These are phyloP conservation scores for Clamator glandarius DNA, from an alignment of 2,797 vertebrate species.

Conservation along the genomic window DNA sequence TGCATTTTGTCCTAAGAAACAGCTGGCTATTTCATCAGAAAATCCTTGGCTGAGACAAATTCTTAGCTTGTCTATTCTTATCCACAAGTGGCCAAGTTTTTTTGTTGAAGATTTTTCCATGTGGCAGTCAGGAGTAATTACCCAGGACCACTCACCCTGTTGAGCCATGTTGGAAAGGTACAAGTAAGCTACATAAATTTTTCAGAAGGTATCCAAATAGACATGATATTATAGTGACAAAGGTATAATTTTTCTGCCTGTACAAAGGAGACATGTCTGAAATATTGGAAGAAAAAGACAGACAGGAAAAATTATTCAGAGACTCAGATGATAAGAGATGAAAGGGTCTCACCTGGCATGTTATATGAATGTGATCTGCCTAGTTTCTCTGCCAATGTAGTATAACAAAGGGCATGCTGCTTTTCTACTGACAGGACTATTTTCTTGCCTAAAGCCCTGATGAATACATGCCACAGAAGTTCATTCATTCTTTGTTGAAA, in stretches of 20 bases:
- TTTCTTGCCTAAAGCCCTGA: not conserved
- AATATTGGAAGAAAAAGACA: not conserved
- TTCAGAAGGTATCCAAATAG: not conserved
- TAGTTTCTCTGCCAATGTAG: not conserved
- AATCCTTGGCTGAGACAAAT: not conserved
- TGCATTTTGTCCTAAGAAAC: not conserved
- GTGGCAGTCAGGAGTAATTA: not conserved
- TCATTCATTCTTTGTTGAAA: not conserved
- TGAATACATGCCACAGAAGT: not conserved
- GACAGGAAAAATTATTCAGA: not conserved
- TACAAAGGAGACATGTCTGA: not conserved
- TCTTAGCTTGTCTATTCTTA: not conserved
- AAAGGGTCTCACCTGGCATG: not conserved
- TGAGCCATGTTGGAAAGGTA: not conserved
- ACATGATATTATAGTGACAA: not conserved
- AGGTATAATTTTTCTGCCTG: not conserved
- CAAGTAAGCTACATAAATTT: not conserved
- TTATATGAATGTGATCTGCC: not conserved
- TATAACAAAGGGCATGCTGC: not conserved
- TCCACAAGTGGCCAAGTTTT: not conserved
- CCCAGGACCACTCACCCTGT: not conserved
- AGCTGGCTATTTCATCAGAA: not conserved
- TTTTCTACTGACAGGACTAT: not conserved
- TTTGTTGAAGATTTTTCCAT: not conserved
- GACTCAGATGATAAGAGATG: not conserved